Evolutionary conservation across 30 jellyfish, hydroid and myxozoan species (phyloP).

Genomic region (Turritopsis dohrnii): DNA sequence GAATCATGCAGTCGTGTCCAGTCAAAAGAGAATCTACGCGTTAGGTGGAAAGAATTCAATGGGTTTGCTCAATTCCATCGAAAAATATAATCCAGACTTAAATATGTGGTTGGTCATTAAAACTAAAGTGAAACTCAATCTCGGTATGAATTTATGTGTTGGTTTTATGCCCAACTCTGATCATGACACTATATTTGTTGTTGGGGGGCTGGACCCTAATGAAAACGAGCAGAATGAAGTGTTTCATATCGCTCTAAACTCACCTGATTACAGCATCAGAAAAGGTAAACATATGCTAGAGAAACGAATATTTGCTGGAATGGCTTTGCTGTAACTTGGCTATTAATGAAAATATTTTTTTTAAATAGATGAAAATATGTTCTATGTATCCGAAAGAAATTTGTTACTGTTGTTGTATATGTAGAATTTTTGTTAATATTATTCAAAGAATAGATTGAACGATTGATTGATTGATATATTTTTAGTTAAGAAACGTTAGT

Average conservation of each 20-base stretch:
- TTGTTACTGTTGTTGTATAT: neutral
- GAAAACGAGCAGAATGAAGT: conserved; percentile 45
- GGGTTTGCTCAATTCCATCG: conserved; percentile 71
- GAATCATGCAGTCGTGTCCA: conserved; percentile 67
- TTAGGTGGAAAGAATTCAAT: conserved; percentile 68
- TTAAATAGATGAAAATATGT: too few relatives aligned
- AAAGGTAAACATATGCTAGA: conserved; percentile 35
- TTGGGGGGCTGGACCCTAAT: conserved; percentile 58
- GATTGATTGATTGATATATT: neutral
- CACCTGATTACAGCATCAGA: conserved; percentile 55
- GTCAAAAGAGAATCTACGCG: conserved; percentile 64
- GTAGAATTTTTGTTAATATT: neutral
- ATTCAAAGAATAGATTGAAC: neutral
- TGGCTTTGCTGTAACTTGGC: neutral
- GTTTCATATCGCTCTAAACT: conserved; percentile 27
- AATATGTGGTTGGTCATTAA: conserved; percentile 86
- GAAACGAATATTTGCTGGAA: conserved; percentile 51
- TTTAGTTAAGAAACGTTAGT: neutral
- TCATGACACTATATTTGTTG: conserved; percentile 37
- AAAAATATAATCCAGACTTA: conserved; percentile 69
- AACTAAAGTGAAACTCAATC: conserved; percentile 30
- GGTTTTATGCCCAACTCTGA: conserved; percentile 38
- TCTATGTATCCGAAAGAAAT: too few relatives aligned
- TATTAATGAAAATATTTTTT: too few relatives aligned
- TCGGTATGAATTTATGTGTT: conserved; percentile 50